Percentiles rank a stretch among this genome's conserved stretches.
phyloP scores from a whole-genome alignment of 2,113 vertebrate species.

The Pseudopodoces humilis region DNA sequence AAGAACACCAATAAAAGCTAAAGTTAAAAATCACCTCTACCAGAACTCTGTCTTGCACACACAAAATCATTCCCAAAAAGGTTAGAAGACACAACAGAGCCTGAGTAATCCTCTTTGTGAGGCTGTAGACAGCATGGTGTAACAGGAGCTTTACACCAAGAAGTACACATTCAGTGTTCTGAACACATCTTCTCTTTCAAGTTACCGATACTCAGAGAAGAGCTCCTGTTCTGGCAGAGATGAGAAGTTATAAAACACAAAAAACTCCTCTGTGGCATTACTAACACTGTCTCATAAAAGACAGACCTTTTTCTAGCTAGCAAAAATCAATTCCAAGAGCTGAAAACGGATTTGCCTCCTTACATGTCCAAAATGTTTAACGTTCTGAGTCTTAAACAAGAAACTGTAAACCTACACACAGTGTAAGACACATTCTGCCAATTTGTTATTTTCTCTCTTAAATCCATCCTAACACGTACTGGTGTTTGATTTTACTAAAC shows the following conservation, averaged over 20 bases:
- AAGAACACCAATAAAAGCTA: background rate
- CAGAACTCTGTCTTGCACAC: background rate
- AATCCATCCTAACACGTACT: background rate
- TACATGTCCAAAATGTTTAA: background rate
- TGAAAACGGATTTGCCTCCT: background rate
- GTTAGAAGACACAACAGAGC: background rate
- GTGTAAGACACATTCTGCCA: background rate
- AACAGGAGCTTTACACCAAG: constrained; percentile 28
- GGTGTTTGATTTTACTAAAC: background rate
- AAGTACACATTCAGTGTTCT: background rate
- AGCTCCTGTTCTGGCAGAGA: constrained; percentile 24
- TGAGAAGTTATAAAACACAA: constrained; percentile 7
- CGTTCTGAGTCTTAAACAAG: background rate
- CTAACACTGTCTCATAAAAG: background rate
- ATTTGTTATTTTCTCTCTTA: background rate
- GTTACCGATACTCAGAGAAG: constrained; percentile 2
- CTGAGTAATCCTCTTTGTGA: constrained; percentile 15
- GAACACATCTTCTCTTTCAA: constrained; percentile 20
- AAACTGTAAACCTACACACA: background rate
- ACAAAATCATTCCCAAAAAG: background rate
- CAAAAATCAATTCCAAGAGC: background rate
- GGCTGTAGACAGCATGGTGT: background rate
- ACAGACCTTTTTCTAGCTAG: background rate
- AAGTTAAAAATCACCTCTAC: background rate
- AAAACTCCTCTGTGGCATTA: background rate